Evolutionary conservation across 1,140 invertebrate genomes (phyloP), one percentile per base, ranked within the genome.

Genomic region (Streblospio benedicti): DNA sequence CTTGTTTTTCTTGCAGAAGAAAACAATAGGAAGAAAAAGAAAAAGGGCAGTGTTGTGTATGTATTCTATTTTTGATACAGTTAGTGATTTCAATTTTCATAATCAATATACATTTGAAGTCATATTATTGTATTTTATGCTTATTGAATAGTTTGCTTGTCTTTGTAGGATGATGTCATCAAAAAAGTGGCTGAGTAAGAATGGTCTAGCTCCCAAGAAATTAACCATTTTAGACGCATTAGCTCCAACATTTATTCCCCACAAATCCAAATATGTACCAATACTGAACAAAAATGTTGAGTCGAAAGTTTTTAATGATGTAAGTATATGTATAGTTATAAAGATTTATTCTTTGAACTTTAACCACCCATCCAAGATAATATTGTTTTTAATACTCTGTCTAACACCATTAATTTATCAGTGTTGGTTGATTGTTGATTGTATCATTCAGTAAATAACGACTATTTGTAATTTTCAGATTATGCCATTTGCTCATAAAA

Each of bases 291-390:
- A 72, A 61, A 63, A 73, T 65, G 71, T 74, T 4, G n/a, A 73
- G 25, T 59, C 73, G 12, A 74, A 73, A 56, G 73, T 77, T 1
- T 75, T 76, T 70, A 71, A 77, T 67, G 72, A 76, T 56, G 74
- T 76, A 61, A 55, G 69, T 67, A 2, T 31, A 28, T 2, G n/a
- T 12, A 20, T 2, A 23, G 20, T 2, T 51, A 20, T 41, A 41
- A 41, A 41, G 35, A 12, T 41, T 9, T 41, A 9, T 41, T 41
- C 9, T 41, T n/a, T 41, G n/a, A 41, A 41, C 12, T 41, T 41
- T n/a, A n/a, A n/a, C n/a, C n/a, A n/a, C n/a, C n/a, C n/a, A n/a
- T n/a, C n/a, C n/a, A n/a, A n/a, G n/a, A n/a, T n/a, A n/a, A n/a
- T n/a, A n/a, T n/a, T n/a, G n/a, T n/a, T n/a, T n/a, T n/a, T n/a